Base-by-base conservation (phyloP, 2,888 invertebrate species). In the Drymonia ruficornis region DNA sequence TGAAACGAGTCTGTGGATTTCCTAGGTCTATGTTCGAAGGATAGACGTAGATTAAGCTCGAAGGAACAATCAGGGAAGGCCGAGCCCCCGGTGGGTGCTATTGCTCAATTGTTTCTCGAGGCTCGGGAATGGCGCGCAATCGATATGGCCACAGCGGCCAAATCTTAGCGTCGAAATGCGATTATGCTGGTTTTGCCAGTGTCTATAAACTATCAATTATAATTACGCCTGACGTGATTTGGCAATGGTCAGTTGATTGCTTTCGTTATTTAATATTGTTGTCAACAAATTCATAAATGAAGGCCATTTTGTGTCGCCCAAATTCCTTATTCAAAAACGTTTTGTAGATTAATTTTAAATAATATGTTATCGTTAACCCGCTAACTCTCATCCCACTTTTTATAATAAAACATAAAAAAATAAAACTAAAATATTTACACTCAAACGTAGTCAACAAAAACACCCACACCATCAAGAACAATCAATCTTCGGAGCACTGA, bases 401-500 rank as follows among this genome's bases (percentile, higher is more conserved):
- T 55, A 63, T 66, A 65, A 61, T 56, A 57, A 70, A 57, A 71
- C 63, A 69, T 74, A 72, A 78, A 80, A 81, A 84, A n/a, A 83
- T 69, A 78, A 79, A 80, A 84, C 74, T 72, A 84, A 88, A 88
- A 89, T 87, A 87, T 88, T 90, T 86, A 88, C 84, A 87, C 84
- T 84, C 76, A 63, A 79, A 78, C 76, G 76, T 80, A 81, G 83
- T 83, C 86, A 81, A 89, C 87, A 86, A 87, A 89, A 88, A 86
- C 89, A 87, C 87, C 84, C 85, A 87, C 87, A 87, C 83, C 83
- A 83, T 80, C 79, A 80, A 85, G 84, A 89, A 91, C 91, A 90
- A 92, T 91, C 90, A 90, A 92, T 92, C 91, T 91, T 89, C 76
- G 80, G 78, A 71, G 73, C 81, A 78, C 79, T 88, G 86, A 90